phyloP scores from a whole-genome alignment of 2,797 vertebrate species.

The Tragopan temminckii region DNA sequence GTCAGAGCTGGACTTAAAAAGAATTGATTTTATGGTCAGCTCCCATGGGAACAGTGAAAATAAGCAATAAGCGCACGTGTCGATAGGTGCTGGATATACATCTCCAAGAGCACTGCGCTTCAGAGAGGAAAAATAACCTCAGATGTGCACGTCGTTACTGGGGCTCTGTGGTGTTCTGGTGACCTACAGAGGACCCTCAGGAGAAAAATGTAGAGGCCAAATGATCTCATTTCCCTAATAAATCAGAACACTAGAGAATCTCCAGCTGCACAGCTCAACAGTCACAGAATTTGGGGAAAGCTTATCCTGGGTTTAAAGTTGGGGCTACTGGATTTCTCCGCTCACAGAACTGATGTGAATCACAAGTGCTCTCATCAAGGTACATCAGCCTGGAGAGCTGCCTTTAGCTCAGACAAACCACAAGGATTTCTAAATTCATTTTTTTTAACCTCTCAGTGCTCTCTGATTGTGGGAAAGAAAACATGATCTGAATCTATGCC shows the following conservation, averaged over 20 bases:
- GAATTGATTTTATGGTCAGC: background rate
- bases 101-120: fast-evolving
- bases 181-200: background rate
- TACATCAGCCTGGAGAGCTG: background rate
- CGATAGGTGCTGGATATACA: fast-evolving
- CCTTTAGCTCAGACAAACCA: background rate
- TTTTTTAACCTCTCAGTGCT: background rate
- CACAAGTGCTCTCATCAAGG: background rate
- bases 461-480: background rate
- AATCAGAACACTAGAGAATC: background rate
- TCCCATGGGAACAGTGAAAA: background rate
- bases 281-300: background rate
- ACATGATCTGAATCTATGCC: background rate
- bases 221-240: constrained; percentile 13
- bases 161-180: fast-evolving
- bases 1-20: background rate
- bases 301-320: background rate
- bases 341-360: background rate
- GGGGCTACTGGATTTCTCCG: background rate
- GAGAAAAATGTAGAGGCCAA: background rate
- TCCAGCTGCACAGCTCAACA: background rate
- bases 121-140: background rate
- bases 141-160: fast-evolving
- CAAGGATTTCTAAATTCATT: background rate
- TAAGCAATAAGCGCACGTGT: background rate